Evolutionary conservation across 2,888 invertebrate genomes (phyloP), one percentile per base, ranked within the genome.

Genomic region (Nymphalis c-album): DNA sequence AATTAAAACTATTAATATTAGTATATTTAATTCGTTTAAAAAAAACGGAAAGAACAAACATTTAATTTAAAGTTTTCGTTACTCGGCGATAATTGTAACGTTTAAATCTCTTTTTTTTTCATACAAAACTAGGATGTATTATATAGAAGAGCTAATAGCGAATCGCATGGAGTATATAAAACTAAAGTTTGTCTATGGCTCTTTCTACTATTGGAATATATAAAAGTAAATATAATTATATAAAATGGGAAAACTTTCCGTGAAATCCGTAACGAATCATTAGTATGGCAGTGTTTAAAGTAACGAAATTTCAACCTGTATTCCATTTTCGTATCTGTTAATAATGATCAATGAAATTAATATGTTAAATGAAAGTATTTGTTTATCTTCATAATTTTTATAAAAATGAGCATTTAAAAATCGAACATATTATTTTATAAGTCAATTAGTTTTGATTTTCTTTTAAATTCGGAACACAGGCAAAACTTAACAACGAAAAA

Each of bases 201-300:
- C 10, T 2, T 13, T 6, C 40, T 40, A 13, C 40, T 13, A 13
- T 13, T 40, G 40, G 0, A 40, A 40, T 13, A 40, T 40, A 13
- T 13, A 31, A 31, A 7, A 31, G 17, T 31, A 55, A 31, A 55
- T 55, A 55, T 31, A 26, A 31, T 55, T 31, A 55, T 8, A 35
- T 31, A 31, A 55, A 31, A 55, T 16, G 17, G 22, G 17, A 53
- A 26, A 53, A 53, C 17, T 31, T 17, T 53, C 40, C 40, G 40
- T 13, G 18, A 48, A 48, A 48, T 47, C 18, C n/a, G 48, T 17
- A n/a, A 55, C 55, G 55, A 55, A 55, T 55, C 31, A 35, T 55
- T 55, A 76, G 78, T 90, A 90, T 90, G 90, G 90, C 90, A 88
- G 89, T 88, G 80, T 78, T 84, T 82, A 78, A 80, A 80, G 77